These are phyloP conservation scores for Periparus ater DNA, from an alignment of 2,797 vertebrate species.

Conservation along the genomic window DNA sequence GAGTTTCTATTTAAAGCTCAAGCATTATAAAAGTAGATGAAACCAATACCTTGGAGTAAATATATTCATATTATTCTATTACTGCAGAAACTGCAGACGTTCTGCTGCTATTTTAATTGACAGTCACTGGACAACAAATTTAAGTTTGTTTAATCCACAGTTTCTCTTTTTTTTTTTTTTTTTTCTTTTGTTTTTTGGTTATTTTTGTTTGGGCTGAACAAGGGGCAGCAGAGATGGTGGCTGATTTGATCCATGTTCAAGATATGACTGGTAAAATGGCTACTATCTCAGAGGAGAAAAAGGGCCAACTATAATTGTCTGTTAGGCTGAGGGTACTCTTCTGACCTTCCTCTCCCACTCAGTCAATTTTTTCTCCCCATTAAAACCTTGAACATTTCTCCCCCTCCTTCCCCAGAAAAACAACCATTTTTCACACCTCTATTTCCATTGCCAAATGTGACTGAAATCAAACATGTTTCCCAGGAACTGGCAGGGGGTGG, in stretches of 20 bases:
- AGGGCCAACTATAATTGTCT: not conserved
- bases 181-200: not conserved
- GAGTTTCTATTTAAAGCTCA: constrained; percentile 19
- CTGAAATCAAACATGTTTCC: constrained; percentile 13
- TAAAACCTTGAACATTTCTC: not conserved
- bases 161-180: not conserved
- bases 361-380: not conserved
- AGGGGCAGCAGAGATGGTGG: not conserved
- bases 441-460: constrained; percentile 28
- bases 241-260: not conserved
- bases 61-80: not conserved
- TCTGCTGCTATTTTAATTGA: not conserved
- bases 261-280: not conserved
- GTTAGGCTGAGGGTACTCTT: not conserved
- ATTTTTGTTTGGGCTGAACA: not conserved
- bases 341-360: not conserved
- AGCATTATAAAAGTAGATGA: constrained; percentile 17
- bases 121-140: not conserved
- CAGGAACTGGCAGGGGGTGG: constrained; percentile 27
- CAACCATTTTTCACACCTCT: constrained; percentile 37
- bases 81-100: not conserved
- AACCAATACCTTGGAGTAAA: constrained; percentile 23
- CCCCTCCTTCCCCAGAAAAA: not conserved
- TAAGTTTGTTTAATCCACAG: not conserved
- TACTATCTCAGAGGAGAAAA: not conserved